Base-by-base conservation (phyloP, 2,888 invertebrate genomes). In the Physocephala rufipes region DNA sequence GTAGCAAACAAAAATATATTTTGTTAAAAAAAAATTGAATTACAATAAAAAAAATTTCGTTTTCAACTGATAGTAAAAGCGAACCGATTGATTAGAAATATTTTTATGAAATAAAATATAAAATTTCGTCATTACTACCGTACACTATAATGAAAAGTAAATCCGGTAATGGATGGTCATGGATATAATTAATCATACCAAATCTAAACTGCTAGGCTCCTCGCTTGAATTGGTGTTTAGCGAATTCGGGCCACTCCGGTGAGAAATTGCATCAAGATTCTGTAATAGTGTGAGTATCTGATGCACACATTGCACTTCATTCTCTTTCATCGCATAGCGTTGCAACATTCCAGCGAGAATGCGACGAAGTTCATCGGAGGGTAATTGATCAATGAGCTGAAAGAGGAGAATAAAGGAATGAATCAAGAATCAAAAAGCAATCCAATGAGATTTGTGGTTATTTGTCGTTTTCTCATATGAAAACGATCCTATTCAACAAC, bases 281-380 rank as follows among this genome's bases (percentile, higher is more conserved):
- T 90, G 90, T 73, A 91, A 85, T 78, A 91, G 85, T 82, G 89
- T 88, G 72, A 90, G 81, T 63, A 90, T 87, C 81, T 91, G 90
- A 78, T 91, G 89, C 79, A 91, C 85, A 77, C 90, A 90, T 65
- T 88, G 87, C 80, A 89, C 89, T 78, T 91, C 91, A 49, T 89
- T 88, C 71, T 88, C 88, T 61, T 82, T 81, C 53, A 82, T 76
- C 30, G 74, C 76, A 70, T 81, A 74, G 73, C 82, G 83, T 71
- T 84, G 82, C 51, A 80, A 74, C 76, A 85, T 80, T 66, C 76
- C 76, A 28, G 75, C 71, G 28, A 86, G 74, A 21, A 82, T 80
- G 1, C 79, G 78, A 65, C 83, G 81, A 19, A 84, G 67, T 67
- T 82, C 81, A 43, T 83, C 84, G 71, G 80, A 81, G 68, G 43